phyloP scores from a whole-genome alignment of 2,797 vertebrate species.

The Meda fulgida region DNA sequence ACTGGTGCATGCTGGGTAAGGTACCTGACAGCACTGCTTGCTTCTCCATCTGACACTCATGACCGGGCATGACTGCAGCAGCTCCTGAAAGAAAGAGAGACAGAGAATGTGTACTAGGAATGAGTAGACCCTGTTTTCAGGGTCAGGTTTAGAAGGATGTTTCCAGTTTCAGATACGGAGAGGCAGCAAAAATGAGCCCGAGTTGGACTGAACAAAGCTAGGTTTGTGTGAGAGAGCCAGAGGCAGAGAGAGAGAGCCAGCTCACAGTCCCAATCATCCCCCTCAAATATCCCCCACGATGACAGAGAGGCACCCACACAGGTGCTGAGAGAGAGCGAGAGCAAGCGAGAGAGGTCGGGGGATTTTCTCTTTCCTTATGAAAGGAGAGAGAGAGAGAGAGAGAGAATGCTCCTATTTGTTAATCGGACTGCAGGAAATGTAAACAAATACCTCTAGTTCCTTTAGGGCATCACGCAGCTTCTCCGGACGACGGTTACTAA shows the following conservation, averaged over 20 bases:
- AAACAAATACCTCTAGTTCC: slow-evolving; percentile 92
- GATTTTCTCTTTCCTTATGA: slow-evolving; percentile 54
- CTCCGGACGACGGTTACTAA: slow-evolving; percentile 89
- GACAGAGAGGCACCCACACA: slow-evolving; percentile 83
- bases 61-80: slow-evolving; percentile 88
- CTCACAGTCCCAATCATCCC: slow-evolving; percentile 79
- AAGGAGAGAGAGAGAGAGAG: slow-evolving; percentile 70
- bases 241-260: slow-evolving; percentile 67
- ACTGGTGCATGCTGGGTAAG: slow-evolving; percentile 44
- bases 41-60: slow-evolving; percentile 93
- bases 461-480: slow-evolving; percentile 90
- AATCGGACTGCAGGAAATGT: slow-evolving; percentile 84
- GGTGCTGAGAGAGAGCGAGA: slow-evolving; percentile 79
- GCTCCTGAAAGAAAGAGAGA: slow-evolving; percentile 83
- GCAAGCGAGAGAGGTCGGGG: slow-evolving; percentile 65
- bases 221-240: slow-evolving; percentile 77
- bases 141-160: slow-evolving; percentile 76
- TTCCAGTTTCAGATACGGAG: slow-evolving; percentile 81
- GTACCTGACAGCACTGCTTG: slow-evolving; percentile 93
- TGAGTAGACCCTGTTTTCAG: slow-evolving; percentile 67
- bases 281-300: slow-evolving; percentile 93
- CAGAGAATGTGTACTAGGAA: slow-evolving; percentile 10
- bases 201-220: slow-evolving; percentile 87
- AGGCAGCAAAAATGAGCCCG: slow-evolving; percentile 72
- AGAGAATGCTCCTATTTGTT: slow-evolving; percentile 84